phyloP scores from a whole-genome alignment of 1,140 invertebrate species.

The Capitella teleta region DNA sequence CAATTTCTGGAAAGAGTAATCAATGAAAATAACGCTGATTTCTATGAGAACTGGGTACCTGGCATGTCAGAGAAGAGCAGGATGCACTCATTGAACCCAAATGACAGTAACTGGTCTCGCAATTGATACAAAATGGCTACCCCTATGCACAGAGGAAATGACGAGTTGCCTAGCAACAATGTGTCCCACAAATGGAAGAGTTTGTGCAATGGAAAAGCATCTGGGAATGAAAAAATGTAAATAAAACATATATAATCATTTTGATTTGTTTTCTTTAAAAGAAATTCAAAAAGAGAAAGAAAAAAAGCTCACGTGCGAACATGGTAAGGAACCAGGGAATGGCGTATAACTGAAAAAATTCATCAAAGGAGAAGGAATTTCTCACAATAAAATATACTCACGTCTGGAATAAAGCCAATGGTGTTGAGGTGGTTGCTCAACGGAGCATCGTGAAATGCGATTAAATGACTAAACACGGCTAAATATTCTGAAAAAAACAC shows the following conservation, averaged over 20 bases:
- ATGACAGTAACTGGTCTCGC: conserved; percentile 67
- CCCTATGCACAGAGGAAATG: conserved; percentile 89
- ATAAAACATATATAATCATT: too few relatives aligned
- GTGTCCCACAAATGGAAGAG: conserved; percentile 98
- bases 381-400: conserved; percentile 21
- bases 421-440: conserved; percentile 81
- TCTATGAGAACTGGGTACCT: too few relatives aligned
- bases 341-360: conserved; percentile 65
- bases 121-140: conserved; percentile 84
- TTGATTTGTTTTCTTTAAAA: too few relatives aligned
- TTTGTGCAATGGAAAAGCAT: conserved; percentile 96
- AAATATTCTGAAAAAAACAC: conserved; percentile 70
- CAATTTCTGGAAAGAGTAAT: conserved; percentile 57
- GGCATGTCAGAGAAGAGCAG: conserved; percentile 92
- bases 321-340: conserved; percentile 99
- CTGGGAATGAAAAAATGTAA: conserved; percentile 46
- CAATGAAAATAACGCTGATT: too few relatives aligned
- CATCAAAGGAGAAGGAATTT: too few relatives aligned
- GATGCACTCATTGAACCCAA: conserved; percentile 95
- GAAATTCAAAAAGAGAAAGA: too few relatives aligned
- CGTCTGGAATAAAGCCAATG: conserved; percentile 90
- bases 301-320: conserved; percentile 93
- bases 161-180: conserved; percentile 79
- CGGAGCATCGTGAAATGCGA: conserved; percentile 88
- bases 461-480: conserved; percentile 89